Base-by-base conservation (phyloP, 2,113 vertebrate genomes). In the Campylomormyrus tamandua region DNA sequence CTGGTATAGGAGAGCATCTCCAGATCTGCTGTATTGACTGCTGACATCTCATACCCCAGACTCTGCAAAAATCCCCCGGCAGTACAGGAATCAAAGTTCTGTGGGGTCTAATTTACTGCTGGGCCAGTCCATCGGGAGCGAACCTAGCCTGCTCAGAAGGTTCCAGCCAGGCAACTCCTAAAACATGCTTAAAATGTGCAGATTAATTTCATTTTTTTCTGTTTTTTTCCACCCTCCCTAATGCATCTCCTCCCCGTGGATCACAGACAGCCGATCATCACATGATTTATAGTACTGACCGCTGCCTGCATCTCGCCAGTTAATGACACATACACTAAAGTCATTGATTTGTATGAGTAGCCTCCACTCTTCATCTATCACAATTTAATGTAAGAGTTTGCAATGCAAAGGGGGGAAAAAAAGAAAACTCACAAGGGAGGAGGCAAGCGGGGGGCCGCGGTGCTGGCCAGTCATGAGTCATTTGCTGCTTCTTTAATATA, bases 341-440 rank as follows among this genome's bases (percentile, higher is more conserved):
- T 98, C 98, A 99, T 99, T 99, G 98, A 99, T 99, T 99, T 99
- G 98, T 99, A 99, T 99, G 98, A 99, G 98, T 98, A 97, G 96
- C 97, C 98, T 98, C 98, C 98, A 96, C 97, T 98, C 97, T 98
- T 98, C 98, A 99, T 99, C 98, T 99, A 99, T 99, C 98, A 99
- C 98, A 99, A 99, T 99, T 99, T 98, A 99, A 99, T 98, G 97
- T 97, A 97, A 97, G 97, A 97, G 97, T 98, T 99, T 98, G 98
- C 97, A 98, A 98, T 97, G 98, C 97, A 98, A 97, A 97, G 96
- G 96, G 96, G 93, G 3, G 2, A 15, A 6, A 11, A 11, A 6
- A 15, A 6, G 95, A 96, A 95, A 94, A 94, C 92, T 93, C 96
- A 95, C 96, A 94, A 92, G 96, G 95, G 96, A 96, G 94, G 95